Evolutionary conservation across 23 tunicate genomes (phyloP).

Genomic region (Clavelina lepadiformis): DNA sequence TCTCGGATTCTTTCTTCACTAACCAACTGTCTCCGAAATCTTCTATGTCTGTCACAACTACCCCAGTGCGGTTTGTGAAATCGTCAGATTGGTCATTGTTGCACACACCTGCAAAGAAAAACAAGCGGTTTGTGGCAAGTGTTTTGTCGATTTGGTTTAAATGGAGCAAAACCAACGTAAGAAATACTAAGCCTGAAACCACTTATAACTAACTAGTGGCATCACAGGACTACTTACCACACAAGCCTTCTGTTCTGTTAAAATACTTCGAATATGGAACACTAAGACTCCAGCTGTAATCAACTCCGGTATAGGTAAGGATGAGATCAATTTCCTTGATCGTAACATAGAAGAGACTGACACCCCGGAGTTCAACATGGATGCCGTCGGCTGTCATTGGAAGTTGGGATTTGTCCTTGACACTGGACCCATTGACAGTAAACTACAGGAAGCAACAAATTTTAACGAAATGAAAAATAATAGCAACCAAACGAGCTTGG

Average conservation of each 20-base stretch:
- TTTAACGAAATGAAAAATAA: too few species aligned
- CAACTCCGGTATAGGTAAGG: constrained; percentile 86
- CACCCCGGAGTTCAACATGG: constrained; percentile 64
- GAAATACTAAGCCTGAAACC: too few species aligned
- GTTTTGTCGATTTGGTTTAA: too few species aligned
- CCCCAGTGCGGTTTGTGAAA: constrained; percentile 54
- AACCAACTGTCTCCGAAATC: constrained; percentile 82
- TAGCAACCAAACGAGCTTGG: too few species aligned
- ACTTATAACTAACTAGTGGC: too few species aligned
- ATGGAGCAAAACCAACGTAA: too few species aligned
- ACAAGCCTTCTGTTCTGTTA: constrained; percentile 82
- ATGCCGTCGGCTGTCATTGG: constrained; percentile 62
- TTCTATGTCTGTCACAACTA: constrained; percentile 47
- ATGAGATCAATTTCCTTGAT: constrained; percentile 46
- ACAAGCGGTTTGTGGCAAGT: too few species aligned
- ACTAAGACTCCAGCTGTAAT: constrained; percentile 87
- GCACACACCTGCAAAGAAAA: constrained; percentile 67
- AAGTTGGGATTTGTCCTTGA: constrained; percentile 15
- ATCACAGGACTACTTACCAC: constrained; percentile 75
- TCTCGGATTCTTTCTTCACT: constrained; percentile 35
- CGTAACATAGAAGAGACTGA: constrained; percentile 67
- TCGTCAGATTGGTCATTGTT: constrained; percentile 92
- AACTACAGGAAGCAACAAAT: too few species aligned
- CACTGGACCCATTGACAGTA: constrained; percentile 58
- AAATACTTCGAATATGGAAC: constrained; percentile 59